Conservation (phyloP, 2,797 vertebrate species). For the Lepilemur septentrionalis region DNA sequence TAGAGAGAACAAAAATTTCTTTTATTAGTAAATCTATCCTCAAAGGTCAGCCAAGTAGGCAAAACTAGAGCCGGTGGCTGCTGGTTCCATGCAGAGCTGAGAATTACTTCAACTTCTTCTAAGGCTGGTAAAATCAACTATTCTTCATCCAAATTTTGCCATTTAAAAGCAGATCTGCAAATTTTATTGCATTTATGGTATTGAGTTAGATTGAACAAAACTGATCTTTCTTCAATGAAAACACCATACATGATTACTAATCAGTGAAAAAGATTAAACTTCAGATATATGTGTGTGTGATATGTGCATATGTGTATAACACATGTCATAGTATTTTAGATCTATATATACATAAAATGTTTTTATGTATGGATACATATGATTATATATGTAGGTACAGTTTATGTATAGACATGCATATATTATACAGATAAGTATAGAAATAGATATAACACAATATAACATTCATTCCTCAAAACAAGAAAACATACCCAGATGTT, state of each 20-base stretch:
- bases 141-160: background rate
- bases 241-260: background rate
- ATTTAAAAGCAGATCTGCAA: background rate
- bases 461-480: background rate
- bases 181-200: background rate
- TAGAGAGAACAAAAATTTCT: background rate
- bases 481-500: background rate
- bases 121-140: conserved; percentile 15
- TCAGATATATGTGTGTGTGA: background rate
- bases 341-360: background rate
- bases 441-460: background rate
- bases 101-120: background rate
- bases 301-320: background rate
- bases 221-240: background rate
- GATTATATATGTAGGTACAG: background rate
- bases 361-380: background rate
- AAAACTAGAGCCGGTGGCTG: background rate
- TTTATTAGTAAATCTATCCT: conserved; percentile 2
- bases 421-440: background rate
- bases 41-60: background rate
- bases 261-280: background rate
- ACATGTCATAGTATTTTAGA: background rate
- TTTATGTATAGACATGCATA: background rate
- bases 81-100: background rate
- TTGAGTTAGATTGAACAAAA: background rate